Evolutionary conservation across 2,888 invertebrate species (phyloP).

Genomic region (Ypsolopha sequella): DNA sequence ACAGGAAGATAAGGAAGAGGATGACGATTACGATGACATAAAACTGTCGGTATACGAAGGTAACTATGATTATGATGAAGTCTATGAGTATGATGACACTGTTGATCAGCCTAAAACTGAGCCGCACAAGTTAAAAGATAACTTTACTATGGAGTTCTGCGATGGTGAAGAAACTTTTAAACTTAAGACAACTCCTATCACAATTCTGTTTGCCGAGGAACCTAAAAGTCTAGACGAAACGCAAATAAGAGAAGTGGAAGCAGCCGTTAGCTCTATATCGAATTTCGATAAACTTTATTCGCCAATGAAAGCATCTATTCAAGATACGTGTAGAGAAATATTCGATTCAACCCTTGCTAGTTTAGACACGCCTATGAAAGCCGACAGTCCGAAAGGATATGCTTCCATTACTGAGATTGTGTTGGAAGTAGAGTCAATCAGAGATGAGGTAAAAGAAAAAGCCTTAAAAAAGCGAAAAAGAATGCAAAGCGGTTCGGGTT

Average conservation of each 20-base stretch:
- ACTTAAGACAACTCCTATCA: conserved; percentile 40
- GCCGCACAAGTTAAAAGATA: conserved; percentile 42
- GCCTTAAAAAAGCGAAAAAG: conserved; percentile 41
- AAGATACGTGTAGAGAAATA: conserved; percentile 33
- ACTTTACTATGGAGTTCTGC: conserved; percentile 53
- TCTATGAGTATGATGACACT: conserved; percentile 27
- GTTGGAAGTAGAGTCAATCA: conserved; percentile 36
- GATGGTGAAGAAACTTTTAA: conserved; percentile 49
- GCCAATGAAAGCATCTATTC: conserved; percentile 38
- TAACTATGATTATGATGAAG: conserved; percentile 36
- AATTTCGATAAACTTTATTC: conserved; percentile 45
- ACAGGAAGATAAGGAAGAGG: conserved; percentile 32
- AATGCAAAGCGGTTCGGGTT: conserved; percentile 23
- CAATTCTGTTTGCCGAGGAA: conserved; percentile 27
- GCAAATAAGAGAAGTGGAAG: conserved; percentile 39
- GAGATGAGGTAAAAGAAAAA: conserved; percentile 24
- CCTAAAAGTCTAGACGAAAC: conserved; percentile 17
- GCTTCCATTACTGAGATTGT: conserved; percentile 32
- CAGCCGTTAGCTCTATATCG: conserved; percentile 46
- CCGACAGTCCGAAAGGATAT: too few species aligned
- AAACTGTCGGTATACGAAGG: conserved; percentile 39
- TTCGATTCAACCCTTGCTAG: conserved; percentile 60
- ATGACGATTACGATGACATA: too few species aligned
- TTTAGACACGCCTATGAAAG: conserved; percentile 43
- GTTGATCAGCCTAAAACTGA: conserved; percentile 18